phyloP scores from a whole-genome alignment of 2,888 invertebrate species.

The Quadroppia sp. region DNA sequence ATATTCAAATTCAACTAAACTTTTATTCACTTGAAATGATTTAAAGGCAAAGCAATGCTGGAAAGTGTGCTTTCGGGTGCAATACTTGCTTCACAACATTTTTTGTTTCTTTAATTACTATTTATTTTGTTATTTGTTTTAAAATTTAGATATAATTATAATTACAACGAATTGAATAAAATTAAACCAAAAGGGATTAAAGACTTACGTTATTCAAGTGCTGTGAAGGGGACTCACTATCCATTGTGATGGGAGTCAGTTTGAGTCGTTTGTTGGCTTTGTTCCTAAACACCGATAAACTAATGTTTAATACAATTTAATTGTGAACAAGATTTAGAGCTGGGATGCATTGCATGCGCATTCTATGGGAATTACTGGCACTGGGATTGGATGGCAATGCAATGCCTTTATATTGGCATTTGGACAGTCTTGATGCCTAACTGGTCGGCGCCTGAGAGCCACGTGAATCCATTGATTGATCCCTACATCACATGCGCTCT shows the following conservation, averaged over 20 bases:
- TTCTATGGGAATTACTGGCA: neutral
- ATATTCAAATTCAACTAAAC: too few relatives aligned
- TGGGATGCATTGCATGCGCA: slow-evolving; percentile 29
- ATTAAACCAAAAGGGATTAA: neutral
- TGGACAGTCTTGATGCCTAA: slow-evolving; percentile 29
- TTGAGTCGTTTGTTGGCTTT: slow-evolving; percentile 13
- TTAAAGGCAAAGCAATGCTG: neutral
- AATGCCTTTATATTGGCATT: slow-evolving; percentile 5
- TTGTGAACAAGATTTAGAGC: slow-evolving; percentile 23
- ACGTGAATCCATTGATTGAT: slow-evolving; percentile 33
- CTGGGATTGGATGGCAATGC: slow-evolving; percentile 17
- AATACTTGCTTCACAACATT: neutral
- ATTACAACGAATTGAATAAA: neutral
- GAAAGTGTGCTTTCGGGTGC: slow-evolving; percentile 27
- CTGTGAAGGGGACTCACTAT: neutral
- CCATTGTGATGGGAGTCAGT: slow-evolving; percentile 10
- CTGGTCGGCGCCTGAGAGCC: slow-evolving; percentile 29
- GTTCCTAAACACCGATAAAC: slow-evolving; percentile 30
- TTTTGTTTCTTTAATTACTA: neutral
- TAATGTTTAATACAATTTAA: slow-evolving; percentile 34
- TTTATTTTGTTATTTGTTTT: neutral
- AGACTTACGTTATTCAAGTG: slow-evolving; percentile 30
- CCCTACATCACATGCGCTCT: slow-evolving; percentile 32
- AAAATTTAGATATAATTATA: neutral
- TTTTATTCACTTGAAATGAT: too few relatives aligned